phyloP scores from a whole-genome alignment of 2,113 vertebrate species.

The Trichomycterus rosablanca region DNA sequence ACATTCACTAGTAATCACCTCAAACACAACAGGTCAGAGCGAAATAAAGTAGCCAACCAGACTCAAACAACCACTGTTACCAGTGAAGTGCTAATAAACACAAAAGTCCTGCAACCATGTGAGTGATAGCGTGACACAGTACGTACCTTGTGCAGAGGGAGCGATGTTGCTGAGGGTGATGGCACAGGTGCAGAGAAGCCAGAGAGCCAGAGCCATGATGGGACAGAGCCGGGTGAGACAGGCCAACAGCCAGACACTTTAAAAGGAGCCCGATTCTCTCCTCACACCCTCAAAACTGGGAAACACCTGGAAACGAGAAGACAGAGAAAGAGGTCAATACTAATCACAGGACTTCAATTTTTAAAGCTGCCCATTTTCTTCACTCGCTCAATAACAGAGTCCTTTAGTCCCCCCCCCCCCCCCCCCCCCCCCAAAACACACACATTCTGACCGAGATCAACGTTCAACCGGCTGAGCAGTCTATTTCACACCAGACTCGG shows the following conservation, averaged over 20 bases:
- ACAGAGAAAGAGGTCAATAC: conserved; percentile 23
- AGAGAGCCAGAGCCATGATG: conserved; percentile 64
- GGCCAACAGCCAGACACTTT: conserved; percentile 53
- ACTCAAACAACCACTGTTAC: no score
- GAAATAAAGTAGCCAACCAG: no score
- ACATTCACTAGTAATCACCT: no score
- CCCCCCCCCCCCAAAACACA: no score
- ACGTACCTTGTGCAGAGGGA: conserved; percentile 65
- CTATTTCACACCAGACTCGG: not conserved
- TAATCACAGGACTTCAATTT: not conserved
- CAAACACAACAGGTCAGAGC: no score
- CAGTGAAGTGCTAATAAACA: no score
- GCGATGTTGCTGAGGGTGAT: conserved; percentile 58
- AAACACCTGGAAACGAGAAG: conserved; percentile 30
- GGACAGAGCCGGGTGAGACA: conserved; percentile 37
- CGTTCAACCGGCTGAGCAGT: no score
- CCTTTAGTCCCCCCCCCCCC: not conserved
- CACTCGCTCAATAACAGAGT: not conserved
- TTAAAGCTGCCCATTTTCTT: not conserved
- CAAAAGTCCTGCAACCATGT: no score
- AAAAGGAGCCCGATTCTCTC: conserved; percentile 48
- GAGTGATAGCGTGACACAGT: conserved; percentile 6
- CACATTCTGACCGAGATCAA: not conserved
- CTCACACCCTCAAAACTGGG: conserved; percentile 55
- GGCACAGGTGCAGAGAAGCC: conserved; percentile 60